These are phyloP conservation scores for Xanthorhoe spadicearia DNA, from an alignment of 2,888 invertebrate genomes.

Conservation along the genomic window DNA sequence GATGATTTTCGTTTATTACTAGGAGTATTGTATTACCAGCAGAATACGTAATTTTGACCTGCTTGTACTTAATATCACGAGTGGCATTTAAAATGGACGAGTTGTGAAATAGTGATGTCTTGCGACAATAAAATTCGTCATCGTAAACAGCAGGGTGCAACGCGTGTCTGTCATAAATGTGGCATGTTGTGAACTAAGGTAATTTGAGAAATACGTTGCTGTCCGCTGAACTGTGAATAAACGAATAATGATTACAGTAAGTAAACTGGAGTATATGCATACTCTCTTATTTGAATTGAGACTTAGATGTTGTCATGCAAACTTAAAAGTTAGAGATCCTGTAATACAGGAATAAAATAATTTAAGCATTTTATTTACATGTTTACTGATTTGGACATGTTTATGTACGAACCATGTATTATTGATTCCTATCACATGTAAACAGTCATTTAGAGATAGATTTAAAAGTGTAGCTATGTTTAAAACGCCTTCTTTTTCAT, in stretches of 20 bases:
- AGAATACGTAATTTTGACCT: neutral
- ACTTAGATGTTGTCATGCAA: neutral
- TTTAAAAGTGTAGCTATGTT: too few relatives aligned
- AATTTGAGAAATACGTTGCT: neutral
- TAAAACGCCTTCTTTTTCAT: too few relatives aligned
- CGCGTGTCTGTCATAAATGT: neutral
- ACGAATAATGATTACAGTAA: neutral
- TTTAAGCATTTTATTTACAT: slow-evolving; percentile 18
- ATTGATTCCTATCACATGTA: slow-evolving; percentile 10
- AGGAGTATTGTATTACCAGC: too few relatives aligned
- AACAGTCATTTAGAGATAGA: neutral
- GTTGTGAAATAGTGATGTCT: neutral
- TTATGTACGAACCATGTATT: slow-evolving; percentile 22
- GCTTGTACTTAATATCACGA: neutral
- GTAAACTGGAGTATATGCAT: neutral
- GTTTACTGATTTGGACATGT: slow-evolving; percentile 16
- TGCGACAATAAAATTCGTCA: neutral
- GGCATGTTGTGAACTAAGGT: neutral
- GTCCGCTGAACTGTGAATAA: neutral
- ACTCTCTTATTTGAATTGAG: neutral
- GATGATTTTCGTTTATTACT: neutral
- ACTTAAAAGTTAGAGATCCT: slow-evolving; percentile 9
- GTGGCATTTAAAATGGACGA: neutral
- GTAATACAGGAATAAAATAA: slow-evolving; percentile 13
- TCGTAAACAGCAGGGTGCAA: neutral